A percentile compares a stretch with the other conserved stretches of the same genome.
Evolutionary conservation across 1,140 invertebrate species (phyloP).

Genomic region (Drosophila auraria): DNA sequence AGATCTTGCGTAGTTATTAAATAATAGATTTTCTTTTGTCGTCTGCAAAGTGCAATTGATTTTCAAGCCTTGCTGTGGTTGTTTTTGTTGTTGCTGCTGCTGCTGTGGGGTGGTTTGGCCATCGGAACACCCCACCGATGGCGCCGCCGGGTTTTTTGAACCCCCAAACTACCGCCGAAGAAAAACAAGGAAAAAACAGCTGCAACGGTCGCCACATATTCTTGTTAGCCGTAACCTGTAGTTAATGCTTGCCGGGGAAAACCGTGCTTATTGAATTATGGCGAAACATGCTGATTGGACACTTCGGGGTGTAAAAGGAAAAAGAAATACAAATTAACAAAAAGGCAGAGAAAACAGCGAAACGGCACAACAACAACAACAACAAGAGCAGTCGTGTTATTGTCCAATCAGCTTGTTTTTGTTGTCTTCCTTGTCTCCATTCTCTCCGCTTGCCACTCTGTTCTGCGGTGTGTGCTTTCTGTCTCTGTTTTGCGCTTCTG

Average conservation of each 20-base stretch:
- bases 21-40: background rate
- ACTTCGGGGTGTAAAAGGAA: conserved; percentile 4
- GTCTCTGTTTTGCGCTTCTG: conserved; percentile 43
- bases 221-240: conserved; percentile 2
- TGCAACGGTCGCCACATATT: conserved; percentile 36
- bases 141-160: conserved; percentile 9
- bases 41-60: conserved; percentile 57
- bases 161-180: background rate
- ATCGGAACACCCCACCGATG: conserved; percentile 1
- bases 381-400: conserved; percentile 19
- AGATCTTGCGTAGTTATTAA: conserved; percentile 11
- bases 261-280: conserved; percentile 30
- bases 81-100: conserved; percentile 42
- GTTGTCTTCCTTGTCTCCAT: conserved; percentile 29
- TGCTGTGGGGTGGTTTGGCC: conserved; percentile 19
- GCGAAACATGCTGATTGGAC: conserved; percentile 40
- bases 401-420: conserved; percentile 47
- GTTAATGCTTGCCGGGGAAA: background rate
- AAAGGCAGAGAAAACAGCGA: conserved; percentile 8
- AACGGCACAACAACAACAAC: background rate
- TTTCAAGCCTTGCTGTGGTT: conserved; percentile 47
- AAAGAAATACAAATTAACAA: background rate
- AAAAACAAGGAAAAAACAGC: conserved; percentile 24
- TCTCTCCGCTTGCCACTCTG: background rate
- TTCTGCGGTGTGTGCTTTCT: background rate